These are phyloP conservation scores for Octodonta nipae DNA, from an alignment of 2,888 invertebrate species.

Conservation along the genomic window DNA sequence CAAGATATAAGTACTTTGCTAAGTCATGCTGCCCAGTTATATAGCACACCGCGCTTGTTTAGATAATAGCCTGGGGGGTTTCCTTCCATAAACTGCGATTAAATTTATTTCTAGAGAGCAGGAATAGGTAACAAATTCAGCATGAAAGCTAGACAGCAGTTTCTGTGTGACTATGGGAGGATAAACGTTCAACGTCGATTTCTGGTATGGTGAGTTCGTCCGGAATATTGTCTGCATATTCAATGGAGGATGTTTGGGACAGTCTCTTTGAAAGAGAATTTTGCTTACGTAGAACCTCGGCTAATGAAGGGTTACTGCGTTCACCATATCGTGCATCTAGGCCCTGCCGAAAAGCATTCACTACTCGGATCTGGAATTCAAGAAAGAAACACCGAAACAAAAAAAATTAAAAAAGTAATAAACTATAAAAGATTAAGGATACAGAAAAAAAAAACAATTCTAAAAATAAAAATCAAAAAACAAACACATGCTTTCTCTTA, in stretches of 20 bases:
- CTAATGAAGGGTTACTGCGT: constrained; percentile 82
- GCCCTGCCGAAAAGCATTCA: constrained; percentile 99
- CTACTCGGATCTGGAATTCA: constrained; percentile 92
- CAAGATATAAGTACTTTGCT: too few relatives aligned
- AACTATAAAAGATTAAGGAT: too few relatives aligned
- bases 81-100: too few relatives aligned
- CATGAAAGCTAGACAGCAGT: constrained; percentile 66
- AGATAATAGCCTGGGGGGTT: too few relatives aligned
- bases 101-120: constrained; percentile 15
- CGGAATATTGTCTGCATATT: constrained; percentile 78
- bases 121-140: constrained; percentile 15
- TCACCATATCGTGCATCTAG: constrained; percentile 89
- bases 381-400: constrained; percentile 39
- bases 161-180: constrained; percentile 88
- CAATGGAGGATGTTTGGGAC: constrained; percentile 83
- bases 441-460: too few relatives aligned
- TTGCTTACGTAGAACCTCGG: constrained; percentile 87
- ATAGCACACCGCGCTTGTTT: too few relatives aligned
- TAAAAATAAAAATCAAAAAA: too few relatives aligned
- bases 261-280: constrained; percentile 82
- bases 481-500: too few relatives aligned
- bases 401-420: constrained; percentile 37
- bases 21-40: too few relatives aligned
- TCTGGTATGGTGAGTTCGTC: constrained; percentile 81
- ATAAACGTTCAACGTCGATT: constrained; percentile 83